phyloP scores from a whole-genome alignment of 2,113 vertebrate species.

The Strix aluco region DNA sequence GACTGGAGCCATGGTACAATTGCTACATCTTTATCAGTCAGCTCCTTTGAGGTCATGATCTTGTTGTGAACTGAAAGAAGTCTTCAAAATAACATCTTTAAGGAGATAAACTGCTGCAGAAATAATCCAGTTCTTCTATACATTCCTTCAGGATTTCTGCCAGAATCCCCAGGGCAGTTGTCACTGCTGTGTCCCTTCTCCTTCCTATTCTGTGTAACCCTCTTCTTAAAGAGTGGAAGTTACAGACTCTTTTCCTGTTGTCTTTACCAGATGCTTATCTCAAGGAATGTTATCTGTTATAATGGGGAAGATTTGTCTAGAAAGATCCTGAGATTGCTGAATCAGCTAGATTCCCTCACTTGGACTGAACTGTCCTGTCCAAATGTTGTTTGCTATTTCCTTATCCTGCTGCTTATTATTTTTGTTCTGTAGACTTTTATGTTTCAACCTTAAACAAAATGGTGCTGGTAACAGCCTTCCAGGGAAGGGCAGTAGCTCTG shows the following conservation, averaged over 20 bases:
- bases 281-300: background rate
- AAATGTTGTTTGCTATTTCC: background rate
- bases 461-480: background rate
- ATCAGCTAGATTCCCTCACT: background rate
- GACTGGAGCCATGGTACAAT: background rate
- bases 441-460: background rate
- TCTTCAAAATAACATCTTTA: background rate
- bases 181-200: background rate
- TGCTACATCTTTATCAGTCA: background rate
- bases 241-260: background rate
- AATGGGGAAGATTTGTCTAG: background rate
- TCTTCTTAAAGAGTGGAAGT: background rate
- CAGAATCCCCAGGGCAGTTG: background rate
- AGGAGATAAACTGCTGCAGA: background rate
- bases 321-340: background rate
- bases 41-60: background rate
- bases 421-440: too few species aligned
- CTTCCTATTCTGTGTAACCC: background rate
- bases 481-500: background rate
- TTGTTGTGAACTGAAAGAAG: background rate
- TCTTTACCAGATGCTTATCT: background rate
- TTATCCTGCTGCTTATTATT: background rate
- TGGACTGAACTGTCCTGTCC: background rate
- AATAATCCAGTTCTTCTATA: background rate
- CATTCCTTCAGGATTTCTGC: background rate